Conservation (phyloP, 2,888 invertebrate species). For the Lepidocyrtinus sp. region DNA sequence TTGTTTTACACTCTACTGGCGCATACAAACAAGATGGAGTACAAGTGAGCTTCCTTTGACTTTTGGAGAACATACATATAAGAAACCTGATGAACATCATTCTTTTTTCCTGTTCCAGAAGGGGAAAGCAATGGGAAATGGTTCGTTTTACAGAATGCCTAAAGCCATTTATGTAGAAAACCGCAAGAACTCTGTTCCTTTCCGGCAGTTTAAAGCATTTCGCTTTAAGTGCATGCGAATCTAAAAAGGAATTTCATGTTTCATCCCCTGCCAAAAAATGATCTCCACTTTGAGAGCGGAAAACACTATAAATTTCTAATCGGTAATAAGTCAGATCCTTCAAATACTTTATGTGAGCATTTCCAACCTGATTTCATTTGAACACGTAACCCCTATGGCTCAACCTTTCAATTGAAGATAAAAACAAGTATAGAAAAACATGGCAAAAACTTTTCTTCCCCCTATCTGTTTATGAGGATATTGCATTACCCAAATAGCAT, state of each 20-base stretch:
- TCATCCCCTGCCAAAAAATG: conserved; percentile 1
- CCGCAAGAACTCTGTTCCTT: conserved; percentile 6
- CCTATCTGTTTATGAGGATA: too few species aligned
- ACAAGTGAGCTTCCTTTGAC: conserved; percentile 16
- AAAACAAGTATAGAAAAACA: too few species aligned
- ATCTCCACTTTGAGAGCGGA: not conserved
- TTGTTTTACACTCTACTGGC: not conserved
- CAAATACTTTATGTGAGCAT: too few species aligned
- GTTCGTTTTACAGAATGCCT: conserved; percentile 5
- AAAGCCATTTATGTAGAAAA: not conserved
- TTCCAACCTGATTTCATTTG: too few species aligned
- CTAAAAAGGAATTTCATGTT: not conserved
- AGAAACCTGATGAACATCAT: conserved; percentile 16
- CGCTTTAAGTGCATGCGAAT: not conserved
- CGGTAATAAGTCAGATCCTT: not conserved
- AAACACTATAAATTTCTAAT: conserved; percentile 2
- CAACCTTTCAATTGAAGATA: too few species aligned
- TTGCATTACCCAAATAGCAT: too few species aligned
- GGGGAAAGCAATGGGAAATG: not conserved
- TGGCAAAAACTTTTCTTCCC: too few species aligned
- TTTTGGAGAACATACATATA: not conserved
- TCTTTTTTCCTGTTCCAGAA: conserved; percentile 4
- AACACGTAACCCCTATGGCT: too few species aligned
- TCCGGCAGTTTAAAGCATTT: not conserved
- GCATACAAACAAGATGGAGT: conserved; percentile 35